Evolutionary conservation across 2,888 invertebrate genomes (phyloP), one percentile per base, ranked within the genome.

Genomic region (Deilephila elpenor): DNA sequence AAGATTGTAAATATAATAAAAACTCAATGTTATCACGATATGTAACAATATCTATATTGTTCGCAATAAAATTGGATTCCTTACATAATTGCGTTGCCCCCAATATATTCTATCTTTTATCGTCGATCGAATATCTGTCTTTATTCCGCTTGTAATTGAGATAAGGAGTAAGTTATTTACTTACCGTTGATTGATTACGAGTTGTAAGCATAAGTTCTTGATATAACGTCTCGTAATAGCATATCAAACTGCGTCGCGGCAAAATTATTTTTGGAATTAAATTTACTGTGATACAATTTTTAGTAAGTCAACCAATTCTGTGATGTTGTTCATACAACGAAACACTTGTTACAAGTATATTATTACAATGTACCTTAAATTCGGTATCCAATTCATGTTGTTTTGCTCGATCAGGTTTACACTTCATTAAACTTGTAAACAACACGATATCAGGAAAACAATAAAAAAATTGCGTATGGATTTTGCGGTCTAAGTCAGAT

Each of bases 71-170:
- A 59, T 70, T 34, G 53, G 32, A 72, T 64, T 72, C 8, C 4
- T 56, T 61, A 61, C 70, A 60, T 74, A 72, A 59, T 59, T 70
- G 7, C 32, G 37, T 62, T 71, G 74, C 70, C 72, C 74, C 72
- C 72, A 72, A 71, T 70, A 64, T 32, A 5, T 62, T 44, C 20
- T 62, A 60, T 71, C 25, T 70, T 25, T 60, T 64, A 53, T 61
- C 51, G 19, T 5, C 20, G 11, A 70, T 64, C 67, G 59, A 17
- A 59, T 72, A 70, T 73, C 17, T 32, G 70, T 51, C 8, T 32
- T 25, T 59, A n/a, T 70, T 51, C 53, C 8, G 20, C 56, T 25
- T 62, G 29, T 60, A 37, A 64, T 60, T 59, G 32, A 37, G 75
- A 75, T 75, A 73, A 71, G 32, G 17, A n/a, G 34, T 56, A 64